These are phyloP conservation scores for Chymomyza costata DNA, from an alignment of 1,140 invertebrate genomes.

Conservation along the genomic window DNA sequence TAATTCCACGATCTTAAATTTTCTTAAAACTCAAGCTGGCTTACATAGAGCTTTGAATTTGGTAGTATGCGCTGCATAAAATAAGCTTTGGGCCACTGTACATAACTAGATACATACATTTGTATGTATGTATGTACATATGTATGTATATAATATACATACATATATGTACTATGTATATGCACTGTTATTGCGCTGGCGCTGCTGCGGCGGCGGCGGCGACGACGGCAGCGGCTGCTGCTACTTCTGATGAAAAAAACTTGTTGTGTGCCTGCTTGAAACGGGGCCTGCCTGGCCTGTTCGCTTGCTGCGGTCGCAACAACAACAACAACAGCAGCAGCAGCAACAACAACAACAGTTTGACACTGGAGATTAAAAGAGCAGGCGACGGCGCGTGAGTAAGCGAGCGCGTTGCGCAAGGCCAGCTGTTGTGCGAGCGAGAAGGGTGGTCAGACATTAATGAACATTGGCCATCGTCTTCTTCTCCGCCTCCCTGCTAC, in stretches of 20 bases:
- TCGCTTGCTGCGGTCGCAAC: too few species aligned
- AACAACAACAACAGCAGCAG: slow-evolving; percentile 16
- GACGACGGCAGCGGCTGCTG: slow-evolving; percentile 18
- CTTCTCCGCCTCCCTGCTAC: neutral
- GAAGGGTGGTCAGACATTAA: slow-evolving; percentile 26
- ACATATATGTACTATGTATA: neutral
- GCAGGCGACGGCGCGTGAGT: slow-evolving; percentile 36
- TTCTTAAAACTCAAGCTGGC: too few species aligned
- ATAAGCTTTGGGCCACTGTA: slow-evolving; percentile 3
- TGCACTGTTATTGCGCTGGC: too few species aligned
- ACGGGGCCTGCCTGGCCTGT: slow-evolving; percentile 62
- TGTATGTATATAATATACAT: neutral
- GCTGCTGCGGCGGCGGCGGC: slow-evolving; percentile 12
- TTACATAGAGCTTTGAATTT: too few species aligned
- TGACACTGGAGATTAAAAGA: slow-evolving; percentile 62
- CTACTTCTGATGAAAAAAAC: slow-evolving; percentile 52
- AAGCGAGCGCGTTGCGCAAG: slow-evolving; percentile 68
- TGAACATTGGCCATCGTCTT: neutral
- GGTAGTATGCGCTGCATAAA: too few species aligned
- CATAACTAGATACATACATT: slow-evolving; percentile 40
- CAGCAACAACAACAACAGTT: slow-evolving; percentile 11
- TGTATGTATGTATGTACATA: slow-evolving; percentile 6
- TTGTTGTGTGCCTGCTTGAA: slow-evolving; percentile 63
- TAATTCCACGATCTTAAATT: too few species aligned
- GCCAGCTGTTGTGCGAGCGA: slow-evolving; percentile 47